phyloP scores from a whole-genome alignment of 2,888 invertebrate genomes.

The Homarus gammarus region DNA sequence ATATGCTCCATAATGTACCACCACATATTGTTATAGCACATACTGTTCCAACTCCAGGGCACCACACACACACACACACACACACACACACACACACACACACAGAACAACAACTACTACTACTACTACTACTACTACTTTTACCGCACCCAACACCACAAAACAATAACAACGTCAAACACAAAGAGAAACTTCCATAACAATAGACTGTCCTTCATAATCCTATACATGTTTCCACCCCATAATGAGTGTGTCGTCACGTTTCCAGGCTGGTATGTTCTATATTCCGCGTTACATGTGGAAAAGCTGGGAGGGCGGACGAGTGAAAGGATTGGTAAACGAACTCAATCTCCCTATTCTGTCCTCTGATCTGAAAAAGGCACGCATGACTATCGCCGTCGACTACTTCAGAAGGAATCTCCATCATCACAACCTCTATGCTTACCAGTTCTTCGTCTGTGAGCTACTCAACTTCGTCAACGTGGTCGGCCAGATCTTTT shows the following conservation, averaged over 20 bases:
- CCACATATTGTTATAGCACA: too few relatives aligned
- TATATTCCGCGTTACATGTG: slow-evolving; percentile 48
- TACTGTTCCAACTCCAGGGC: too few relatives aligned
- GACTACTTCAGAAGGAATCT: slow-evolving; percentile 45
- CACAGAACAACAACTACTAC: too few relatives aligned
- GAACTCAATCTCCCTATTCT: slow-evolving; percentile 27
- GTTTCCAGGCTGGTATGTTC: slow-evolving; percentile 47
- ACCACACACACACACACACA: too few relatives aligned
- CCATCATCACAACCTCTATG: slow-evolving; percentile 52
- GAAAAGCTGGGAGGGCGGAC: slow-evolving; percentile 47
- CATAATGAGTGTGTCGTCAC: not conserved
- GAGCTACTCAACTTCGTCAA: slow-evolving; percentile 50
- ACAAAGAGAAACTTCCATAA: not conserved
- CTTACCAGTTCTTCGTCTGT: slow-evolving; percentile 54
- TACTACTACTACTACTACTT: not conserved
- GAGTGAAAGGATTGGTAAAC: slow-evolving; percentile 18
- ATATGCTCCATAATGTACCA: too few relatives aligned
- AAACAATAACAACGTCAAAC: not conserved
- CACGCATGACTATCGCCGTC: slow-evolving; percentile 5
- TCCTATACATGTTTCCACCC: not conserved
- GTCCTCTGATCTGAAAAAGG: not conserved
- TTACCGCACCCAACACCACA: not conserved
- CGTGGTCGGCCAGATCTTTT: slow-evolving; percentile 34
- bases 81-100: too few relatives aligned
- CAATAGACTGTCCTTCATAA: not conserved